Evolutionary conservation across 2,888 invertebrate species (phyloP), one percentile per base, ranked within the genome.

Genomic region (Chydorus sphaericus): DNA sequence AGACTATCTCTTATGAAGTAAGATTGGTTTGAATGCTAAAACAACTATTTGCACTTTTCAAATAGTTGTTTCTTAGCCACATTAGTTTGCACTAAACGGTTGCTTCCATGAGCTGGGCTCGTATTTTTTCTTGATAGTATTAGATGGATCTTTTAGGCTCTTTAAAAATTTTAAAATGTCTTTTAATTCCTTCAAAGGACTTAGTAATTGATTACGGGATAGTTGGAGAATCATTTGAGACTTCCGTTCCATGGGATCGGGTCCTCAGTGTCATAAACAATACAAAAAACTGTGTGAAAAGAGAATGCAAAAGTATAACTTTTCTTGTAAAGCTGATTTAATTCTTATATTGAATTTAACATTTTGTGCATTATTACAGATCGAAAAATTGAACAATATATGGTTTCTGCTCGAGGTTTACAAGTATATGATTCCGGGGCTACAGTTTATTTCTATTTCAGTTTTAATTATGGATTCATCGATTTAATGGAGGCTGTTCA

Each of bases 401-500:
- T 84, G 60, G 76, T 87, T 51, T 86, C 86, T 11, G 85, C 84
- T 64, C 77, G 90, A 0, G 85, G 97, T 10, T 97, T 97, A 8
- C 97, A 98, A 73, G 91, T 92, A 23, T 93, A 98, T 68, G 97
- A 98, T 67, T 84, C 90, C 0, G 98, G 98, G 0, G 93, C 94
- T 64, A 94, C 94, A 68, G 83, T 97, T 52, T 97, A 97, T 68
- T 88, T 91, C 73, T 87, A 93, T 75, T 88, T 97, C 76, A 86
- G 84, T 36, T 85, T 89, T 71, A 86, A 84, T 67, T 77, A 65
- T 55, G 48, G 49, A n/a, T 14, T 14, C 23, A 48, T 48, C 33
- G 28, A 62, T 33, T 59, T 68, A 51, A 70, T 60, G 53, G 80
- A 90, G 67, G 86, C 90, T 0, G 81, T 92, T 0, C 72, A 76